phyloP scores from a whole-genome alignment of 2,797 vertebrate genomes.

The Acanthiza pusilla region DNA sequence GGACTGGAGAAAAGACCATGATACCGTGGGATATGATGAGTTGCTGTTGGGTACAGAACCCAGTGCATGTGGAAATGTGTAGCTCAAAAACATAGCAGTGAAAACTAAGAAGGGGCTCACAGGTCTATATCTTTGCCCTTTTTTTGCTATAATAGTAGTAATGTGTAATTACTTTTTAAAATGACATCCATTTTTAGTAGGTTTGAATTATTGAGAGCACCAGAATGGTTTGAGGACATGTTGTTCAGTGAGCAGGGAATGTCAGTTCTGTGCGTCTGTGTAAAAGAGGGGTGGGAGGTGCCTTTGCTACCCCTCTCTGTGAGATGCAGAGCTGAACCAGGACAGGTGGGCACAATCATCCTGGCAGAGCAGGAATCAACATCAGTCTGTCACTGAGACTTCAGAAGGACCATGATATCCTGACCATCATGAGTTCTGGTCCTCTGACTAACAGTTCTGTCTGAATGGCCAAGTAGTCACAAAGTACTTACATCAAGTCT shows the following conservation, averaged over 20 bases:
- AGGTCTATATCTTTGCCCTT: not conserved
- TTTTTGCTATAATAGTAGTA: not conserved
- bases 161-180: constrained; percentile 25
- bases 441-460: not conserved
- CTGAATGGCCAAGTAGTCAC: not conserved
- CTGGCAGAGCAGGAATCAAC: not conserved
- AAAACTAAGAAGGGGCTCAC: not conserved
- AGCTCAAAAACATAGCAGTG: not conserved
- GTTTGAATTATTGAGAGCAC: constrained; percentile 29
- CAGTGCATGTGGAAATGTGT: not conserved
- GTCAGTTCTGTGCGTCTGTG: not conserved
- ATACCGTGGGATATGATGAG: not conserved
- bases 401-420: not conserved
- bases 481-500: not conserved
- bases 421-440: fast-evolving
- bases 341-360: too few species aligned
- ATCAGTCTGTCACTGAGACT: not conserved
- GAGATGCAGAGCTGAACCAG: not conserved
- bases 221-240: not conserved
- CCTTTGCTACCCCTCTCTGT: not conserved
- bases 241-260: not conserved
- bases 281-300: not conserved
- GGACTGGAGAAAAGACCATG: not conserved
- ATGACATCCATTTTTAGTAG: constrained; percentile 28
- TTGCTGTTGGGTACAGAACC: not conserved